Evolutionary conservation across 2,888 invertebrate genomes (phyloP).

Genomic region (Nephrotoma guestfalica): DNA sequence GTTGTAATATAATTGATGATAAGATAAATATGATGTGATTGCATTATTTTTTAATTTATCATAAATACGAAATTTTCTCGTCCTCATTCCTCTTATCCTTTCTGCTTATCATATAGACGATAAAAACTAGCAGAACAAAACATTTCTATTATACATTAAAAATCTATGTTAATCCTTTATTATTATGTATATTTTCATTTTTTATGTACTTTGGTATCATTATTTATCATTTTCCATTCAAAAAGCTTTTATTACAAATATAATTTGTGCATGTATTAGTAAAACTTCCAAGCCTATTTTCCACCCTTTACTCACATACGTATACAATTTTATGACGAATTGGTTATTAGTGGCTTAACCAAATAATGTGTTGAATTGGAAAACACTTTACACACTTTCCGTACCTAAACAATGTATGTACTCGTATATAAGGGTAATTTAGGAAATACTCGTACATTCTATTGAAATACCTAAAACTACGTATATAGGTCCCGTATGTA

Average conservation of each 20-base stretch:
- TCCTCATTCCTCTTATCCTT: not conserved
- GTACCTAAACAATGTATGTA: not conserved
- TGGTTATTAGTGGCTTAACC: not conserved
- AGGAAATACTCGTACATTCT: not conserved
- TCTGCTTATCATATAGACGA: not conserved
- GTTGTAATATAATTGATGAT: not conserved
- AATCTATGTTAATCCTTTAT: not conserved
- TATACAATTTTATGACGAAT: not conserved
- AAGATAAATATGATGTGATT: not conserved
- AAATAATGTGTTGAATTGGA: not conserved
- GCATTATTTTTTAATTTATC: not conserved
- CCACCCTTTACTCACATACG: not conserved
- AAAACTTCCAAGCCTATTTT: not conserved
- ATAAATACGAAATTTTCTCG: not conserved
- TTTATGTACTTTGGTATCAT: not conserved
- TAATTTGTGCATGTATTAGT: not conserved
- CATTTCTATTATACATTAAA: not conserved
- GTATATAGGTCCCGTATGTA: too few species aligned
- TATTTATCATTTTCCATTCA: not conserved
- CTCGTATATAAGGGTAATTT: not conserved
- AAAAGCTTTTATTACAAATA: not conserved
- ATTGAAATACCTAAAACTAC: too few species aligned
- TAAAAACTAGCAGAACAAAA: not conserved
- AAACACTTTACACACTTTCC: not conserved
- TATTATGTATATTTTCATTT: not conserved